phyloP scores from a whole-genome alignment of 2,113 vertebrate species.

The Gasterosteus aculeatus region DNA sequence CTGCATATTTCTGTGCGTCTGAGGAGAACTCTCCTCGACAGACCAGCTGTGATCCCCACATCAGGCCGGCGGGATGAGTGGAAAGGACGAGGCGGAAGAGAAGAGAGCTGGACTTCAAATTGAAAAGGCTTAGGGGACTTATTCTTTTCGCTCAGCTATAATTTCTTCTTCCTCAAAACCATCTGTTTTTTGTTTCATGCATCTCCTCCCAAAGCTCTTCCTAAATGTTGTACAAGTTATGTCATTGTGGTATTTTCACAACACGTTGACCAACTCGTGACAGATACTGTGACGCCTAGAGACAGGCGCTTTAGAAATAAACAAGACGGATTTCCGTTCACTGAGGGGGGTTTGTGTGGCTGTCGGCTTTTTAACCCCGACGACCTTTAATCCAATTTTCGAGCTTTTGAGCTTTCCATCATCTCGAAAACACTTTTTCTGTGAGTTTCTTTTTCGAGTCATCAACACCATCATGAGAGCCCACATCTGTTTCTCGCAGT shows the following conservation, averaged over 20 bases:
- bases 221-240: conserved; percentile 20
- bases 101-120: conserved; percentile 30
- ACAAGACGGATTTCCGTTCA: conserved; percentile 46
- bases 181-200: conserved; percentile 39
- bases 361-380: conserved; percentile 51
- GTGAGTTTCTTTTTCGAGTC: conserved; percentile 26
- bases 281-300: conserved; percentile 59
- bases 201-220: conserved; percentile 7
- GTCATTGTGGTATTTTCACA: conserved; percentile 58
- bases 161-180: background rate
- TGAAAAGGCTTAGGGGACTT: conserved; percentile 30
- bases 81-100: conserved; percentile 25
- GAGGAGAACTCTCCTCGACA: conserved; percentile 33
- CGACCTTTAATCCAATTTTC: conserved; percentile 59
- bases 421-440: conserved; percentile 33
- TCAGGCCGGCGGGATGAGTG: conserved; percentile 37
- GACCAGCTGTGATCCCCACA: conserved; percentile 57
- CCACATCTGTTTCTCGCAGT: background rate
- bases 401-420: conserved; percentile 43
- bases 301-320: conserved; percentile 54
- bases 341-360: conserved; percentile 34
- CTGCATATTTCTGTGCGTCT: conserved; percentile 29
- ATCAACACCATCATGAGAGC: conserved; percentile 14
- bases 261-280: conserved; percentile 39
- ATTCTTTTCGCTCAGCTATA: background rate